Evolutionary conservation across 2,888 invertebrate genomes (phyloP).

Genomic region (Gnatocerus cornutus): DNA sequence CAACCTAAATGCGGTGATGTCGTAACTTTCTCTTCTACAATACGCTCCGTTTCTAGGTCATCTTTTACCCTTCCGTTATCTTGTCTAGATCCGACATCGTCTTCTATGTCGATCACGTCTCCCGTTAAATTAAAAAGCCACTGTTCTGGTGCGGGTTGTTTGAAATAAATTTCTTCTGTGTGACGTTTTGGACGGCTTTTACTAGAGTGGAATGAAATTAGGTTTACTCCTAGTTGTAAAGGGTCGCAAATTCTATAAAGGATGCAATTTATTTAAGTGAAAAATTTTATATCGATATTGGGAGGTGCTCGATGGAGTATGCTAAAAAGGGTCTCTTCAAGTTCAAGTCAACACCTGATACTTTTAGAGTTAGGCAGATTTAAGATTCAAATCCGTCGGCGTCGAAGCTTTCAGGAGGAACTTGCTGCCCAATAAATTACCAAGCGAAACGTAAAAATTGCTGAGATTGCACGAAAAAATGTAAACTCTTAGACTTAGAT

Average conservation of each 20-base stretch:
- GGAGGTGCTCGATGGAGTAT: conserved; percentile 14
- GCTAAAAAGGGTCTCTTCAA: conserved; percentile 31
- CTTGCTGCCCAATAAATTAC: too few relatives aligned
- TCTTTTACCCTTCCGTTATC: conserved; percentile 49
- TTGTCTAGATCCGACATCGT: conserved; percentile 49
- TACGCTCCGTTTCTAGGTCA: conserved; percentile 46
- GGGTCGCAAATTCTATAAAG: conserved; percentile 3
- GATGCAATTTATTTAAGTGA: conserved; percentile 10
- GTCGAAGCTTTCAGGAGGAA: conserved; percentile 11
- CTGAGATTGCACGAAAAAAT: too few relatives aligned
- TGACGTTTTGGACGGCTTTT: conserved; percentile 36
- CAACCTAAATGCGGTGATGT: conserved; percentile 51
- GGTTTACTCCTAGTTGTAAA: conserved; percentile 3
- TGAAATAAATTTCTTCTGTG: conserved; percentile 23
- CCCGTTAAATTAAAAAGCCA: conserved; percentile 71
- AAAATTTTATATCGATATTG: conserved; percentile 21
- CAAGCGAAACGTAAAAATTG: too few relatives aligned
- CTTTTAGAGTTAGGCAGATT: conserved; percentile 16
- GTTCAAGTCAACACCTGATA: conserved; percentile 28
- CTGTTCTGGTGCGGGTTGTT: conserved; percentile 45
- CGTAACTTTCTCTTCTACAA: conserved; percentile 45
- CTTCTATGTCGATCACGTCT: conserved; percentile 69
- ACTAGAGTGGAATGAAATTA: conserved; percentile 24
- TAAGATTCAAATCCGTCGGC: conserved; percentile 5
- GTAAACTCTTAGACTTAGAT: too few relatives aligned